A percentile compares a stretch with the other conserved stretches of the same genome.
Evolutionary conservation across 2,113 vertebrate genomes (phyloP).

Genomic region (Monarcha castaneiventris): DNA sequence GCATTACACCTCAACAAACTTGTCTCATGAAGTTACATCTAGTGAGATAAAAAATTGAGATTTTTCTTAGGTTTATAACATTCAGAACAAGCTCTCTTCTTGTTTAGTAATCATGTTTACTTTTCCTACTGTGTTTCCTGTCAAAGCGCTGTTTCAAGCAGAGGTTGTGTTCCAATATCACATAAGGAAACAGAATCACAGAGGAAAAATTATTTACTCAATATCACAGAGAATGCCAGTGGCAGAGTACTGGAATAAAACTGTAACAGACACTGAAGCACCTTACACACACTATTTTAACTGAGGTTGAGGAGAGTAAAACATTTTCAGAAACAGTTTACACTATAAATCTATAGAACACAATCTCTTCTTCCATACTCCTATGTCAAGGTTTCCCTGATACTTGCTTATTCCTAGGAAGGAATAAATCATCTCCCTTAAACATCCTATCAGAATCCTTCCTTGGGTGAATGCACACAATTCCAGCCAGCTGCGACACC

Average conservation of each 20-base stretch:
- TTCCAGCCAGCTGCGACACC: neutral
- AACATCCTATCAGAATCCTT: neutral
- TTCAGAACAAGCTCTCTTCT: neutral
- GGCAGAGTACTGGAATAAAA: neutral
- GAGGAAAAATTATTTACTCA: neutral
- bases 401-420: neutral
- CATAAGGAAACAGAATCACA: neutral
- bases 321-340: neutral
- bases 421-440: neutral
- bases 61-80: neutral
- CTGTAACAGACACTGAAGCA: neutral
- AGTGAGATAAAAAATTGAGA: neutral
- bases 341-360: neutral
- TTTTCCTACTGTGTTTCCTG: neutral
- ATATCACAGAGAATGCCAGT: neutral
- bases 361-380: neutral
- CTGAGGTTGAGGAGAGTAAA: neutral
- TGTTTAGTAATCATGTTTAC: neutral
- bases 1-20: neutral
- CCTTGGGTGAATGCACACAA: neutral
- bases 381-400: neutral
- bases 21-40: neutral
- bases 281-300: neutral
- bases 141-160: neutral
- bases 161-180: neutral